Evolutionary conservation across 2,888 invertebrate genomes (phyloP).

Genomic region (Caenorhabditis doughertyi): DNA sequence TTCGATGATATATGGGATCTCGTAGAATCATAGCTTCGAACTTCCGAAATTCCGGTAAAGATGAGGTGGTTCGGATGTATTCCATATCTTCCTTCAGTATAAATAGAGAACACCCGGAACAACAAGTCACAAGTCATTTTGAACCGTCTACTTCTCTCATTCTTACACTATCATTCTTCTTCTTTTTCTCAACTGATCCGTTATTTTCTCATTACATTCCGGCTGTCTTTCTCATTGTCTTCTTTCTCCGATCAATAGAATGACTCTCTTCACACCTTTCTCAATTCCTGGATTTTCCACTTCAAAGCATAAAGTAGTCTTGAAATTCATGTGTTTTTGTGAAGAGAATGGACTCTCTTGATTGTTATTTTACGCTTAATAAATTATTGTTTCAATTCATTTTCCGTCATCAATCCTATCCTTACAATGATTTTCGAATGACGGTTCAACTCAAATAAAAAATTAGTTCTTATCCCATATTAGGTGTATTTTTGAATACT

Average conservation of each 20-base stretch:
- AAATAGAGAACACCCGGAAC: constrained; percentile 20
- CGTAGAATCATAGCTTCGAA: too few relatives aligned
- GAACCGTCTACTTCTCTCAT: constrained; percentile 30
- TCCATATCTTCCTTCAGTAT: too few relatives aligned
- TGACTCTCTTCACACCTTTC: constrained; percentile 37
- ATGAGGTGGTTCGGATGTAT: too few relatives aligned
- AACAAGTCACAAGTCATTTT: constrained; percentile 33
- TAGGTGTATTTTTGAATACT: too few relatives aligned
- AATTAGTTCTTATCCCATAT: too few relatives aligned
- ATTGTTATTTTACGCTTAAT: constrained; percentile 7
- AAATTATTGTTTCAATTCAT: background rate
- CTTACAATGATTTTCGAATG: background rate
- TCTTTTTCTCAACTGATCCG: constrained; percentile 28
- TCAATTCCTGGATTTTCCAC: background rate
- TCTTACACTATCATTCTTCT: background rate
- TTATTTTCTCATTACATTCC: constrained; percentile 38
- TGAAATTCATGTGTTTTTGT: background rate
- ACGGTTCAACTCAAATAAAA: background rate
- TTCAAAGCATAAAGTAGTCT: constrained; percentile 4
- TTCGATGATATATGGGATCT: too few relatives aligned
- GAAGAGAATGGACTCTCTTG: background rate
- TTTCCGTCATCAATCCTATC: background rate
- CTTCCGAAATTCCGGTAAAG: too few relatives aligned
- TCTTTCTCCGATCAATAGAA: constrained; percentile 28
- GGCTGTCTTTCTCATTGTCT: constrained; percentile 35